Conservation (phyloP, 1,140 invertebrate genomes). For the Cydia fagiglandana region DNA sequence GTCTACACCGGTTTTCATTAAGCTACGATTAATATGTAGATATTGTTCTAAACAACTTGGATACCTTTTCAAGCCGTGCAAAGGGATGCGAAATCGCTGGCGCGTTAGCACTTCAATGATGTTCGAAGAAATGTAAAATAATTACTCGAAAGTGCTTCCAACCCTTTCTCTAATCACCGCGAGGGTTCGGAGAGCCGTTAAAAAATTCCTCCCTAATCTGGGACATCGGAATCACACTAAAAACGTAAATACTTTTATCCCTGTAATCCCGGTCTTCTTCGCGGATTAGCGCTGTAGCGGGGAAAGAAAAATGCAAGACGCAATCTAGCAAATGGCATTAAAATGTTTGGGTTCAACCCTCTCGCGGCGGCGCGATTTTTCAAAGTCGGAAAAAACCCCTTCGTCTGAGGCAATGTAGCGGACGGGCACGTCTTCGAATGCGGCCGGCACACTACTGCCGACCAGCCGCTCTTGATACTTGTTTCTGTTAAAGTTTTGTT, state of each 20-base stretch:
- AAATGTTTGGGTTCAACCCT: constrained; percentile 77
- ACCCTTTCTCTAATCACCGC: constrained; percentile 67
- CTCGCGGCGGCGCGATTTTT: constrained; percentile 72
- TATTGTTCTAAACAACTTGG: neutral
- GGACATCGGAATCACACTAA: constrained; percentile 74
- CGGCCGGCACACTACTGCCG: constrained; percentile 52
- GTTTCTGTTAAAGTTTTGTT: constrained; percentile 3
- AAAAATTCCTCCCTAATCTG: constrained; percentile 70
- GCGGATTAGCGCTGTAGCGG: constrained; percentile 70
- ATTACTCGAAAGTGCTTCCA: constrained; percentile 68
- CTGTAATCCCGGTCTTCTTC: constrained; percentile 72
- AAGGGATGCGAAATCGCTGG: constrained; percentile 40
- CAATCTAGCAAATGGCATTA: constrained; percentile 79
- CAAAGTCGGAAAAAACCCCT: constrained; percentile 76
- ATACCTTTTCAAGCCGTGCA: constrained; percentile 19
- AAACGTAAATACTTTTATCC: constrained; percentile 75
- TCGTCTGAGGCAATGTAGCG: constrained; percentile 71
- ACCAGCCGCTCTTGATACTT: constrained; percentile 59
- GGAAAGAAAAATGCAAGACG: constrained; percentile 75
- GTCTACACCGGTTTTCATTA: constrained; percentile 9
- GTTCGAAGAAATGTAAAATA: constrained; percentile 66
- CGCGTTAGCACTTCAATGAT: constrained; percentile 42
- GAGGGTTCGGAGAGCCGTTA: constrained; percentile 60
- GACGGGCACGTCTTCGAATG: constrained; percentile 73
- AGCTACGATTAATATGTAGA: neutral